Base-by-base conservation (phyloP, 2,113 vertebrate genomes). In the Callopanchax toddi region DNA sequence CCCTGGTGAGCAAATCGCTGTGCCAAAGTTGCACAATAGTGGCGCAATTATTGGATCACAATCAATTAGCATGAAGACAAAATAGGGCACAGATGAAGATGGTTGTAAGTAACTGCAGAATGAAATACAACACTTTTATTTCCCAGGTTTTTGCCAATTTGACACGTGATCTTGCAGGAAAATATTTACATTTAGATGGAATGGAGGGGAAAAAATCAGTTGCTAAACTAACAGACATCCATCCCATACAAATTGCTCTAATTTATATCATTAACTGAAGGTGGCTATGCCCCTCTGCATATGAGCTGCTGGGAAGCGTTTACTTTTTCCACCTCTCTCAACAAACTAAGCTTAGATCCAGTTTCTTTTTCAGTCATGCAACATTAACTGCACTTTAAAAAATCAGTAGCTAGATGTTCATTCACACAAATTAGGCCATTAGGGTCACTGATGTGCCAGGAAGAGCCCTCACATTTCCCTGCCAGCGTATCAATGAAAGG, bases 331-430 rank as follows among this genome's bases (percentile, higher is more conserved):
- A 86, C 68, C 78, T 81, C 78, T 64, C 71, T 79, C 74, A 51
- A 83, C 85, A 88, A 88, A 86, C 85, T 79, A 86, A 84, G 71
- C 78, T 90, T 66, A 71, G 78, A 86, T 88, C 80, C 85, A 81
- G 82, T 86, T 87, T 84, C 82, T 86, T 90, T 53, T 87, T 84
- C 83, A 89, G 83, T 89, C 89, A 87, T 86, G 87, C 85, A 89
- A 86, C 89, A 87, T 90, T 90, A 88, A 89, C 82, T 70, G 68
- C 79, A 87, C 86, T 87, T 87, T 87, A 86, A 87, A 88, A n/a
- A 89, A 90, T 88, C 87, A 86, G 87, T 87, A 86, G 83, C 80
- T 86, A 82, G 83, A 86, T 87, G 84, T 86, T 85, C 82, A 84
- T 87, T 87, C 79, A 86, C 83, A 85, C 86, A 88, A 89, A 87